Evolutionary conservation across 2,113 vertebrate species (phyloP).

Genomic region (Stercorarius parasiticus): DNA sequence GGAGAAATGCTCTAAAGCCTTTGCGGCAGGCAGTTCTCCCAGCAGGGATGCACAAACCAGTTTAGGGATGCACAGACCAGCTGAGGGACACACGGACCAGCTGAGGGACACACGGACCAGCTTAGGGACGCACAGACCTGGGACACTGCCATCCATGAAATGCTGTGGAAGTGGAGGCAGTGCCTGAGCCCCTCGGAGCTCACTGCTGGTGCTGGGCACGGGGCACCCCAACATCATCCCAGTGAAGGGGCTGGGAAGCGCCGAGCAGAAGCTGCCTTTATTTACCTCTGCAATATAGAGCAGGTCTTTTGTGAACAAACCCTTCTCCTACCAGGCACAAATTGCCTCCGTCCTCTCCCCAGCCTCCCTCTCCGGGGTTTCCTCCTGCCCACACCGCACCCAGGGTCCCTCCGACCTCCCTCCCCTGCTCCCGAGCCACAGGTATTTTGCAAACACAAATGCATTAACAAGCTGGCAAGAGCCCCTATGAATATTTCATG

Average conservation of each 20-base stretch:
- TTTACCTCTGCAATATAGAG: background rate
- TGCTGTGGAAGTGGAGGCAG: background rate
- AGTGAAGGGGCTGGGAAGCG: accelerated
- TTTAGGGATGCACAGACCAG: background rate
- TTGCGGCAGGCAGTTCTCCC: background rate
- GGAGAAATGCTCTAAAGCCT: background rate
- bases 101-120: background rate
- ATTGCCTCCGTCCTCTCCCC: background rate
- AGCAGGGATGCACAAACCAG: background rate
- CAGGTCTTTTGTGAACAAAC: background rate
- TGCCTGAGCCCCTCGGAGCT: background rate
- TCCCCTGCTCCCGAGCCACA: background rate
- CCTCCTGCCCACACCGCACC: background rate
- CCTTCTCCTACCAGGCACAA: background rate
- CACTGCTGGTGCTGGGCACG: accelerated
- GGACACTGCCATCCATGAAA: accelerated
- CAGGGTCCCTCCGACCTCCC: background rate
- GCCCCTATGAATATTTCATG: constrained; percentile 74
- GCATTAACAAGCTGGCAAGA: constrained; percentile 69
- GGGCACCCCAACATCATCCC: background rate
- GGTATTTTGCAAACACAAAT: constrained; percentile 71
- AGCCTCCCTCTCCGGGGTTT: accelerated
- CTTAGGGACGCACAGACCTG: background rate
- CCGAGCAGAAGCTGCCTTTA: background rate
- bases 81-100: background rate